Percentiles rank a stretch among this genome's conserved stretches.
phyloP scores from a whole-genome alignment of 23 tunicate species.

The Halocynthia aurantium region DNA sequence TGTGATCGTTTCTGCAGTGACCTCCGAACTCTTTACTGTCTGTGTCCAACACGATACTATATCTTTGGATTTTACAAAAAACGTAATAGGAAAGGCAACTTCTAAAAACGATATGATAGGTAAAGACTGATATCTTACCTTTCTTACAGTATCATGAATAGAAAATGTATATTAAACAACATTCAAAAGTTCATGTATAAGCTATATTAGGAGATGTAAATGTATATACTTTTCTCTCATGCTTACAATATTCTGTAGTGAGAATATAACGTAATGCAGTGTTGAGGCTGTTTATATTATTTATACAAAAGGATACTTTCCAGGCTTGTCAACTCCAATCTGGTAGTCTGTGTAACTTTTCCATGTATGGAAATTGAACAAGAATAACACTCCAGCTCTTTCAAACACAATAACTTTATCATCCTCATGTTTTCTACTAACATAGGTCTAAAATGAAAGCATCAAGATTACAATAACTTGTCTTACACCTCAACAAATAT shows the following conservation, averaged over 20 bases:
- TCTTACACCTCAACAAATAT: not conserved
- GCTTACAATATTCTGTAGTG: too few relatives aligned
- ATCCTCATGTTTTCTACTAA: slow-evolving; percentile 80
- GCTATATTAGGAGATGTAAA: too few relatives aligned
- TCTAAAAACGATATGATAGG: not conserved
- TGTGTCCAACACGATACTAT: slow-evolving; percentile 57
- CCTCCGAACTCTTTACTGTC: slow-evolving; percentile 70
- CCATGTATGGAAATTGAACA: slow-evolving; percentile 83
- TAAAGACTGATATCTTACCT: too few relatives aligned
- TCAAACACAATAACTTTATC: slow-evolving; percentile 96
- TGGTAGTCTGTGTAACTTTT: slow-evolving; percentile 74
- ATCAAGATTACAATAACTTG: not conserved
- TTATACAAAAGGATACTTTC: slow-evolving; percentile 42
- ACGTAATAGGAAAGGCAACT: slow-evolving; percentile 5
- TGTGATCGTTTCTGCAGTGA: slow-evolving; percentile 50
- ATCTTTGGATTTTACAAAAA: slow-evolving; percentile 25
- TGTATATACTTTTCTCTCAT: too few relatives aligned
- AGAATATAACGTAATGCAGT: not conserved
- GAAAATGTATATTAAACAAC: too few relatives aligned
- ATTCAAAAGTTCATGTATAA: too few relatives aligned
- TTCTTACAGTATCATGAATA: too few relatives aligned
- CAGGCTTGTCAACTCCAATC: slow-evolving; percentile 79
- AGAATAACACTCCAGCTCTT: slow-evolving; percentile 53
- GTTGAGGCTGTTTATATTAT: not conserved
- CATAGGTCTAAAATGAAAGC: slow-evolving; percentile 49